Base-by-base conservation (phyloP, 2,888 invertebrate species). In the Mongoloraphidia duomilia region DNA sequence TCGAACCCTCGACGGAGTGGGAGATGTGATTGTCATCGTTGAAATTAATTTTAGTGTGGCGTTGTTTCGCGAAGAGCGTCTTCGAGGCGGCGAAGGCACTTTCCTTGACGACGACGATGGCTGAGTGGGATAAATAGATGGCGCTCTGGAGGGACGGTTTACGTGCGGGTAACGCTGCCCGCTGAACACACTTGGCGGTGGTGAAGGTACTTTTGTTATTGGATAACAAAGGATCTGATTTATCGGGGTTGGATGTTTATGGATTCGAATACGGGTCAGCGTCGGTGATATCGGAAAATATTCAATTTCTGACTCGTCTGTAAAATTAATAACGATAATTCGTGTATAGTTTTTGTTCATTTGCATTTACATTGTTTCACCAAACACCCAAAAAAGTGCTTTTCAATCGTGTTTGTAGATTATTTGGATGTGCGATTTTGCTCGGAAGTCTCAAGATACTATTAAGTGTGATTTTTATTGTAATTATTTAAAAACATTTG, bases 281-380 rank as follows among this genome's bases (percentile, higher is more conserved):
- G 84, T 86, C 44, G 85, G 80, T 55, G 86, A 82, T 61, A 86
- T 82, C 62, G 86, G 85, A 67, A 84, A 82, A 67, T 85, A 87
- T 72, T 87, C 85, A 64, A 86, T 80, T 71, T 82, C 80, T 60
- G 80, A 71, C 63, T 81, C 78, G 73, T 84, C 84, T 84, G 82
- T 70, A 78, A 72, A 77, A 69, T 26, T 26, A 26, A 26, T 26
- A 5, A 26, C 26, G 26, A 26, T 26, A 26, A 26, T 26, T 26
- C 26, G 5, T 26, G 26, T 26, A 26, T 26, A 26, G 26, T 26
- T 26, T 26, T 26, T 26, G 26, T 6, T 26, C 26, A 26, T 26
- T 3, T 26, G 3, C 6, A 6, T 26, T n/a, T 26, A 26, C 6
- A 26, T 26, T 26, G 26, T 3, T 17, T 26, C 26, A 26, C 26